phyloP scores from a whole-genome alignment of 2,888 invertebrate genomes.

The Diogma glabrata region DNA sequence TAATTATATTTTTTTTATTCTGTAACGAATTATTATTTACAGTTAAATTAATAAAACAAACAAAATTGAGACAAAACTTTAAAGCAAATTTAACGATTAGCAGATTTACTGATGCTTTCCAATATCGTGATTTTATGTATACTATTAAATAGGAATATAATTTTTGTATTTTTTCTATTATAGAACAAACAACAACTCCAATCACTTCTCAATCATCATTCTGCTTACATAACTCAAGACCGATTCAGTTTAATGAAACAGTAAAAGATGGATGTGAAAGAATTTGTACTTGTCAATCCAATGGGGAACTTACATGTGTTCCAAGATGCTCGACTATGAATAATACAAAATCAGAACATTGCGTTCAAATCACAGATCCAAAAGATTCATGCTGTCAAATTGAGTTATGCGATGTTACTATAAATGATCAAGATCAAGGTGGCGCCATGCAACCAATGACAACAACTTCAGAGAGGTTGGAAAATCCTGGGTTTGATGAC shows the following conservation, averaged over 20 bases:
- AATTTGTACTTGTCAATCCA: constrained; percentile 63
- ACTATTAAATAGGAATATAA: constrained; percentile 1
- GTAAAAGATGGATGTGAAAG: constrained; percentile 73
- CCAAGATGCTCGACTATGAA: constrained; percentile 52
- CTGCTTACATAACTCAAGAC: constrained; percentile 43
- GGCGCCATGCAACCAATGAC: constrained; percentile 22
- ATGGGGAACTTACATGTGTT: constrained; percentile 59
- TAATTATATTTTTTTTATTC: too few relatives aligned
- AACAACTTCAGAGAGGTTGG: constrained; percentile 26
- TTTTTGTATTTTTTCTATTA: too few relatives aligned
- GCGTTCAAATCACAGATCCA: constrained; percentile 71
- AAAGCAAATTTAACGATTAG: too few relatives aligned
- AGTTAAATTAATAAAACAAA: too few relatives aligned
- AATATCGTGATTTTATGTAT: not conserved
- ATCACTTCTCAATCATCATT: not conserved
- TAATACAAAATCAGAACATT: constrained; percentile 52
- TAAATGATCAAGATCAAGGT: constrained; percentile 59
- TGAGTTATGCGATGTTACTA: constrained; percentile 73
- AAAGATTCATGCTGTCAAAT: constrained; percentile 75
- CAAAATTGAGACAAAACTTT: too few relatives aligned
- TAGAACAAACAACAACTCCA: too few relatives aligned
- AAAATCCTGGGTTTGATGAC: not conserved
- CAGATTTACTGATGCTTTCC: too few relatives aligned
- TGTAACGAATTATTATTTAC: too few relatives aligned
- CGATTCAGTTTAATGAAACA: constrained; percentile 57